phyloP scores from a whole-genome alignment of 2,113 vertebrate genomes.

The Hemibates koningsi region DNA sequence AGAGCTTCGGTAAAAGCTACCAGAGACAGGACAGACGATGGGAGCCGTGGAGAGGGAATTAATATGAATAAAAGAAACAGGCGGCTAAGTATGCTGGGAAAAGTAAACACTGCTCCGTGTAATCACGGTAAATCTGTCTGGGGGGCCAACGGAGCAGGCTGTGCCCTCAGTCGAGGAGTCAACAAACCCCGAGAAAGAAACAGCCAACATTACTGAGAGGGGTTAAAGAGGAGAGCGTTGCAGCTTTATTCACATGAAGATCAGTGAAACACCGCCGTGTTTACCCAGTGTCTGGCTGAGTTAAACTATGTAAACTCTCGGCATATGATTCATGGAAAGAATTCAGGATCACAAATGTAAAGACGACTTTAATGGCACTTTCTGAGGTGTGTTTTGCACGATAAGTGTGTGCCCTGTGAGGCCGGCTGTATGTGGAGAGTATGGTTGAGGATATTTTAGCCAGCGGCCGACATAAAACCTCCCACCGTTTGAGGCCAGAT shows the following conservation, averaged over 20 bases:
- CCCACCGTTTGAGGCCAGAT: neutral
- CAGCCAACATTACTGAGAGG: slow-evolving; percentile 27
- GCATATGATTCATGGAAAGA: slow-evolving; percentile 5
- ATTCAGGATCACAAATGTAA: neutral
- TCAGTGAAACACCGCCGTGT: slow-evolving; percentile 40
- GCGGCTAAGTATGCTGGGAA: slow-evolving; percentile 67
- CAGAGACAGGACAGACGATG: slow-evolving; percentile 7
- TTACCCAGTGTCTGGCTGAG: slow-evolving; percentile 39
- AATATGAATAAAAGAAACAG: slow-evolving; percentile 53
- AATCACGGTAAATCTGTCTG: slow-evolving; percentile 57
- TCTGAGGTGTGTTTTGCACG: neutral
- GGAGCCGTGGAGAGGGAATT: slow-evolving; percentile 4
- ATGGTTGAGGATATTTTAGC: neutral
- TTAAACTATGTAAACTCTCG: slow-evolving; percentile 20
- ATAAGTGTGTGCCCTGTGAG: neutral
- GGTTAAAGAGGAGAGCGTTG: slow-evolving; percentile 37
- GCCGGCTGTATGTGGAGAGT: neutral
- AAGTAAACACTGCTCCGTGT: slow-evolving; percentile 65
- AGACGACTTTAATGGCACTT: neutral
- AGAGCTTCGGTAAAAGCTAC: neutral
- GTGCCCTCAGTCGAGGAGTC: slow-evolving; percentile 41
- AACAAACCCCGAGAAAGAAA: slow-evolving; percentile 52
- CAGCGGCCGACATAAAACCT: neutral
- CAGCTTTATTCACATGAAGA: slow-evolving; percentile 42
- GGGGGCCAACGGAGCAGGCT: slow-evolving; percentile 11